A percentile compares a stretch with the other conserved stretches of the same genome.
Evolutionary conservation across 2,797 vertebrate genomes (phyloP).

Genomic region (Poecilia picta): DNA sequence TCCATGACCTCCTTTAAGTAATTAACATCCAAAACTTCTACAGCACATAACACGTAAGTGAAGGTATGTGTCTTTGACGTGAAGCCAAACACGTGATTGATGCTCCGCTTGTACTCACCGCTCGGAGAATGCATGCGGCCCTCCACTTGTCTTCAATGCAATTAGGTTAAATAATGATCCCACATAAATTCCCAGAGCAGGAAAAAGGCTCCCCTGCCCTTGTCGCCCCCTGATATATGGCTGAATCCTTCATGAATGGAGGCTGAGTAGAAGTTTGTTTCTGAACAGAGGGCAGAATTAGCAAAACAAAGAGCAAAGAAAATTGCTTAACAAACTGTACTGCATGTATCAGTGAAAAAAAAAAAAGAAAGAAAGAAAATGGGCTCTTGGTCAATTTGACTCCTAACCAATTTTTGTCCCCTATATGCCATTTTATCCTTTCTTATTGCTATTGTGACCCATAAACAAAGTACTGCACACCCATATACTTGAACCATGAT

Average conservation of each 20-base stretch:
- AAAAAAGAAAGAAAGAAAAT: background rate
- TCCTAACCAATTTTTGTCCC: background rate
- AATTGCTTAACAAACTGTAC: background rate
- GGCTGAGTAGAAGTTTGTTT: conserved; percentile 37
- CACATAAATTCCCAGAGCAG: conserved; percentile 68
- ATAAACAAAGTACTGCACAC: background rate
- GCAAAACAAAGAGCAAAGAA: background rate
- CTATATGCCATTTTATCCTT: background rate
- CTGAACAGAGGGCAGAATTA: conserved; percentile 9
- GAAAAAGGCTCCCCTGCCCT: conserved; percentile 66
- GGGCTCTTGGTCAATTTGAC: background rate
- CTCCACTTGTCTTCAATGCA: conserved; percentile 72
- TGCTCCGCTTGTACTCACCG: conserved; percentile 44
- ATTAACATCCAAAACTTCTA: conserved; percentile 17
- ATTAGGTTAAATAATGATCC: conserved; percentile 78
- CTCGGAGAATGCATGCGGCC: conserved; percentile 56
- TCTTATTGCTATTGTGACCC: background rate
- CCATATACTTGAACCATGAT: background rate
- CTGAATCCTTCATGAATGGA: conserved; percentile 44
- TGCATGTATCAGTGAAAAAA: background rate
- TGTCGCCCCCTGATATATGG: conserved; percentile 69
- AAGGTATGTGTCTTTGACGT: conserved; percentile 17
- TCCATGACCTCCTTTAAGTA: conserved; percentile 9
- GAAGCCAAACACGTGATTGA: conserved; percentile 59
- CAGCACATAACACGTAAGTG: background rate